Evolutionary conservation across 92 coral and sea anemone species (phyloP), one percentile per base, ranked within the genome.

Genomic region (Phenganax subtilis): DNA sequence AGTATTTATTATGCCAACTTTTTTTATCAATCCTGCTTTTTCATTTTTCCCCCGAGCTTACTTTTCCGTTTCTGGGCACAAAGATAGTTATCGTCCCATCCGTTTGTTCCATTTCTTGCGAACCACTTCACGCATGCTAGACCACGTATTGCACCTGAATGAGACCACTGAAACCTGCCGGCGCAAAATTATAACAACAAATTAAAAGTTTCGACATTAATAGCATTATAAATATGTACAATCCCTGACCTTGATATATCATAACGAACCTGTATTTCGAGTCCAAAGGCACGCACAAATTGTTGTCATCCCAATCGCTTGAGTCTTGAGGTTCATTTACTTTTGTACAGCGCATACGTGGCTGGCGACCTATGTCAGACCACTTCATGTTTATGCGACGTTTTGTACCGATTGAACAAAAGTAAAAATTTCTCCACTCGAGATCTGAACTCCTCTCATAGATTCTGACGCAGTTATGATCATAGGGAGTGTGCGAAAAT

Each of bases 41-140:
- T 6, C 9, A 51, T 16, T 44, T 54, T 9, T 10, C 30, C 8
- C 31, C 14, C 27, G 47, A 3, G n/a, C 73, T 68, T 44, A 68
- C 73, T 28, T 28, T 10, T 29, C 7, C 7, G 73, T 28, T 44
- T 14, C 31, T 68, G 54, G 6, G 60, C 87, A 77, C 99, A 96
- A 51, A 96, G 84, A 72, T 87, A 92, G 47, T 91, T 86, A 80
- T 89, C 75, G 77, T 89, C 85, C 99, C 99, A 96, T 9, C 99
- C 99, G 28, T 86, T 84, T 15, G 81, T 85, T 3, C 93, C 92
- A 16, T 65, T 67, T 80, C 89, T 92, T 12, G 93, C 96, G 56
- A 76, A 87, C 99, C 99, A 96, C 62, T 86, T 85, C 84, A 92
- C 71, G 55, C 99, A 96, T 12, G 86, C 89, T 78, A 87, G 52